Evolutionary conservation across 2,797 vertebrate genomes (phyloP).

Genomic region (Girardinus metallicus): DNA sequence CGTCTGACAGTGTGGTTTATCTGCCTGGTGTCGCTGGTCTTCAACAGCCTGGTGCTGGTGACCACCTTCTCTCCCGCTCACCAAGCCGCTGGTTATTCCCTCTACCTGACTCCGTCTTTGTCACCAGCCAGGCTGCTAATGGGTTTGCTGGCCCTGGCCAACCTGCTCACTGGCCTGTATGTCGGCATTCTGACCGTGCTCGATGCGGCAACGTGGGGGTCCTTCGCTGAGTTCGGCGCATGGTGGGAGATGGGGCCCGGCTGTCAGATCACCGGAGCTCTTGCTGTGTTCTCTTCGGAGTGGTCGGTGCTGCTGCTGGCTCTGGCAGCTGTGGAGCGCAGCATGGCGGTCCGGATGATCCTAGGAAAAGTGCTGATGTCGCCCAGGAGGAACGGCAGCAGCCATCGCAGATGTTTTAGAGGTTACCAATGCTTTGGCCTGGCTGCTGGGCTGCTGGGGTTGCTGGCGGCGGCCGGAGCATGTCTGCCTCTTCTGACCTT

Average conservation of each 20-base stretch:
- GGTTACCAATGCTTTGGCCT: constrained; percentile 79
- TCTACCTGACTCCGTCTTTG: constrained; percentile 53
- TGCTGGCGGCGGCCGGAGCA: constrained; percentile 84
- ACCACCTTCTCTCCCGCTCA: constrained; percentile 85
- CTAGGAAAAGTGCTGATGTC: constrained; percentile 82
- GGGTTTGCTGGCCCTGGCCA: constrained; percentile 91
- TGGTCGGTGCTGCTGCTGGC: constrained; percentile 90
- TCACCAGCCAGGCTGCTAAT: constrained; percentile 88
- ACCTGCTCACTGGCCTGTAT: constrained; percentile 93
- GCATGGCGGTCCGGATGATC: constrained; percentile 86
- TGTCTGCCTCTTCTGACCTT: constrained; percentile 87
- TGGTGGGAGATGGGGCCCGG: constrained; percentile 96
- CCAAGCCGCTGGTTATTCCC: constrained; percentile 39
- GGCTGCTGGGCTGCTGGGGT: constrained; percentile 82
- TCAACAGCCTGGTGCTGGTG: constrained; percentile 91
- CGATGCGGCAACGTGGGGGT: constrained; percentile 93
- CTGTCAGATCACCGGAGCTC: constrained; percentile 88
- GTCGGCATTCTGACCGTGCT: constrained; percentile 89
- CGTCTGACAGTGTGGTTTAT: constrained; percentile 99
- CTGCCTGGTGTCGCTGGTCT: constrained; percentile 92
- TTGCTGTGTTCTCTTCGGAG: constrained; percentile 94
- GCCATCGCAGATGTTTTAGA: constrained; percentile 73
- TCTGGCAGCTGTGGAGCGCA: constrained; percentile 92
- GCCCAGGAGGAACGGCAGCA: constrained; percentile 61
- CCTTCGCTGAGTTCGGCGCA: constrained; percentile 92